Base-by-base conservation (phyloP, 2,888 invertebrate genomes). In the Agrypnus murinus region DNA sequence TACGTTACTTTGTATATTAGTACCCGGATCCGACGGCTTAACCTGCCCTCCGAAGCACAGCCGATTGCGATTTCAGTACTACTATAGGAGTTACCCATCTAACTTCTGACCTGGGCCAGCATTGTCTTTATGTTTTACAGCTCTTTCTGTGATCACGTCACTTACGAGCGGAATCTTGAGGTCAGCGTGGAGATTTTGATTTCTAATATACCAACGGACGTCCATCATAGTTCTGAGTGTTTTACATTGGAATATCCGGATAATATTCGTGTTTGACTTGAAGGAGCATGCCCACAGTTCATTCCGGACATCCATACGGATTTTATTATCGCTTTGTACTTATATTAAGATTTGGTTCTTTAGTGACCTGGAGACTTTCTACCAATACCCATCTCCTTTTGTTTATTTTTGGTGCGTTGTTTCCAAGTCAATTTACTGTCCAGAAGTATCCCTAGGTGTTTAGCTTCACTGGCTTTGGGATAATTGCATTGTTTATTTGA, bases 81-180 rank as follows among this genome's bases (percentile, higher is more conserved):
- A n/a, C n/a, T n/a, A n/a, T n/a, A n/a, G n/a, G n/a, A n/a, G n/a
- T n/a, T n/a, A n/a, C n/a, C n/a, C n/a, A n/a, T n/a, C n/a, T n/a
- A n/a, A n/a, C n/a, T n/a, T n/a, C n/a, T n/a, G n/a, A n/a, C n/a
- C n/a, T n/a, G n/a, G n/a, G n/a, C n/a, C n/a, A n/a, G n/a, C n/a
- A n/a, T n/a, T 36, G 36, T 7, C 36, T 36, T 36, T 36, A 9
- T 9, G 7, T 36, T 36, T 36, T 36, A 9, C 36, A 36, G 36
- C 36, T 36, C 7, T 9, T 8, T 36, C 36, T 36, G 36, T 9
- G 36, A 9, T 36, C n/a, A n/a, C n/a, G n/a, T n/a, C n/a, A n/a
- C n/a, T n/a, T n/a, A n/a, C n/a, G n/a, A n/a, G n/a, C n/a, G 36
- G 36, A 36, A 36, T 36, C 36, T 36, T 36, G 36, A 36, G 36